Base-by-base conservation (phyloP, 2,888 invertebrate genomes). In the Elmis aenea region DNA sequence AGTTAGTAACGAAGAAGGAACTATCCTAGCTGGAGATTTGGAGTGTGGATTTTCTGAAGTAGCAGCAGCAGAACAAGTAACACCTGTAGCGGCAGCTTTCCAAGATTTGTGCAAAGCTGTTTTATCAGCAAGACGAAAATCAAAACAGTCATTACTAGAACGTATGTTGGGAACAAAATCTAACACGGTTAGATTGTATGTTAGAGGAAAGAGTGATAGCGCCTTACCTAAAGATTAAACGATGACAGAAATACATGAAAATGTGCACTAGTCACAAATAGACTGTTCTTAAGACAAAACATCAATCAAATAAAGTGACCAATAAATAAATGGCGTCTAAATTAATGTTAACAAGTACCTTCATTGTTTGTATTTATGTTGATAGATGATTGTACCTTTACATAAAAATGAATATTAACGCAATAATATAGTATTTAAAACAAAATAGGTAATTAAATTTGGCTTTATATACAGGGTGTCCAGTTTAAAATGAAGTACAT, bases 1-100 rank as follows among this genome's bases (percentile, higher is more conserved):
- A 75, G 88, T 92, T 33, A 87, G 84, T 59, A 76, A 78, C 2
- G 91, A 91, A 57, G 91, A 92, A 69, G 92, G 90, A 16, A 88
- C 89, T 62, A 87, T 85, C 51, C 69, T 92, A 30, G 90, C 90
- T 5, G 85, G 89, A 63, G 88, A 90, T 63, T 85, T 86, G 58
- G 90, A 91, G 59, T 90, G 90, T 66, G 83, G 80, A 59, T 92
- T 91, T 67, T 81, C 82, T 21, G 91, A 92, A 68, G 85, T 91
- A 6, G 83, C 90, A 0, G 91, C 91, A 0, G 89, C 91, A 0
- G 91, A 92, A 64, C 89, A 91, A 69, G 85, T 86, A 5, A 77
- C 79, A 34, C 85, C 87, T 60, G 85, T 92, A 3, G 85, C 85
- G 0, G 85, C 88, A 45, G 87, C 84, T 10, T 66, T 92, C 85